These are phyloP conservation scores for Stigmatopora nigra DNA, from an alignment of 2,113 vertebrate genomes.

Conservation along the genomic window DNA sequence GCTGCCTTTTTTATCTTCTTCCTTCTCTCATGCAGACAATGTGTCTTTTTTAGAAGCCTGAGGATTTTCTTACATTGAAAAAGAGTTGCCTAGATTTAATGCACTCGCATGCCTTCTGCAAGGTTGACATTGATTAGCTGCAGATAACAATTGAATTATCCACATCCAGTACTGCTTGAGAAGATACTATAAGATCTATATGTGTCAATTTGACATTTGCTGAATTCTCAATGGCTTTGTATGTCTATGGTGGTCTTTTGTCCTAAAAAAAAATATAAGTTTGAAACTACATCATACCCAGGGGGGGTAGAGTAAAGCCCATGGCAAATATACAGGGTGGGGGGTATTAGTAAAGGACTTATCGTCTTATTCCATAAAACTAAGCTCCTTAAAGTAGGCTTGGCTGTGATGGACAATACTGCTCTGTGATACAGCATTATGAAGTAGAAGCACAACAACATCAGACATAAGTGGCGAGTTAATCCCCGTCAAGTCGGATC, in stretches of 20 bases:
- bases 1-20: slow-evolving; percentile 2
- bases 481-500: slow-evolving; percentile 48
- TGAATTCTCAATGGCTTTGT: slow-evolving; percentile 10
- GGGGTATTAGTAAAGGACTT: slow-evolving; percentile 56
- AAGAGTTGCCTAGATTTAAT: slow-evolving; percentile 63
- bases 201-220: slow-evolving; percentile 23
- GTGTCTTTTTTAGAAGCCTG: slow-evolving; percentile 47
- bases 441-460: slow-evolving; percentile 24
- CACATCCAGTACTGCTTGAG: slow-evolving; percentile 37
- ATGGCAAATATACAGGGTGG: slow-evolving; percentile 37
- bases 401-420: slow-evolving; percentile 56
- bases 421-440: slow-evolving; percentile 48
- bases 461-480: slow-evolving; percentile 29
- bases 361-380: slow-evolving; percentile 54
- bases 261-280: slow-evolving; percentile 30
- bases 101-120: slow-evolving; percentile 48
- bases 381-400: slow-evolving; percentile 60
- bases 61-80: slow-evolving; percentile 66
- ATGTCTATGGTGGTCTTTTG: slow-evolving; percentile 8
- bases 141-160: slow-evolving; percentile 51
- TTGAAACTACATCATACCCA: slow-evolving; percentile 21
- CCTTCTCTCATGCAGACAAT: slow-evolving; percentile 4
- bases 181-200: slow-evolving; percentile 19
- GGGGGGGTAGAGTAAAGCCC: slow-evolving; percentile 28
- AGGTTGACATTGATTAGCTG: slow-evolving; percentile 66